These are phyloP conservation scores for Eilema griseolum DNA, from an alignment of 2,888 invertebrate species.

Conservation along the genomic window DNA sequence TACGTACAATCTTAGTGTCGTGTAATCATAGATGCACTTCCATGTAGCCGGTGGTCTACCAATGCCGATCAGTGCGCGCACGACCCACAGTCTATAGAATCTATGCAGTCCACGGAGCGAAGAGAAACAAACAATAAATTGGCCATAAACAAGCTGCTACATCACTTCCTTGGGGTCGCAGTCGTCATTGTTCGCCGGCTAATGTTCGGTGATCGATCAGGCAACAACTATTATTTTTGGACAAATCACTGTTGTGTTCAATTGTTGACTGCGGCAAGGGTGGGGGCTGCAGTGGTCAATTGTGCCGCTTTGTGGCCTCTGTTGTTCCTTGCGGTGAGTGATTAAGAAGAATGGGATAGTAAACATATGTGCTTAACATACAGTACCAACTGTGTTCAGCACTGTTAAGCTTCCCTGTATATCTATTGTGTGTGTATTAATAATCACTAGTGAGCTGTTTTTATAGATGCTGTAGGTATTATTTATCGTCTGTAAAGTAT, in stretches of 20 bases:
- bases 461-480: background rate
- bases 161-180: slow-evolving; percentile 47
- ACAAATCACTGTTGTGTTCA: slow-evolving; percentile 47
- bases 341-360: slow-evolving; percentile 6
- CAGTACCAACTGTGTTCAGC: background rate
- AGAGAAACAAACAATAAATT: slow-evolving; percentile 24
- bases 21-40: background rate
- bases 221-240: slow-evolving; percentile 35
- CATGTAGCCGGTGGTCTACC: background rate
- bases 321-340: slow-evolving; percentile 3
- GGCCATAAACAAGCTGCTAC: slow-evolving; percentile 46
- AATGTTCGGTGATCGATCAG: slow-evolving; percentile 50
- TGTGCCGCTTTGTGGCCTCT: slow-evolving; percentile 14
- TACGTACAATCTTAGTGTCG: background rate
- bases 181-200: slow-evolving; percentile 23
- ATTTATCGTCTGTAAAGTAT: no score
- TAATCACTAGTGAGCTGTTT: background rate
- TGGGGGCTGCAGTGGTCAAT: slow-evolving; percentile 12
- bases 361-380: slow-evolving; percentile 12
- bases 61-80: background rate
- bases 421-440: background rate
- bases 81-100: background rate
- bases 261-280: slow-evolving; percentile 9
- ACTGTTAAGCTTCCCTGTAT: background rate
- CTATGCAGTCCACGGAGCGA: background rate